Evolutionary conservation across 1,140 invertebrate species (phyloP).

Genomic region (Frieseomelitta varia): DNA sequence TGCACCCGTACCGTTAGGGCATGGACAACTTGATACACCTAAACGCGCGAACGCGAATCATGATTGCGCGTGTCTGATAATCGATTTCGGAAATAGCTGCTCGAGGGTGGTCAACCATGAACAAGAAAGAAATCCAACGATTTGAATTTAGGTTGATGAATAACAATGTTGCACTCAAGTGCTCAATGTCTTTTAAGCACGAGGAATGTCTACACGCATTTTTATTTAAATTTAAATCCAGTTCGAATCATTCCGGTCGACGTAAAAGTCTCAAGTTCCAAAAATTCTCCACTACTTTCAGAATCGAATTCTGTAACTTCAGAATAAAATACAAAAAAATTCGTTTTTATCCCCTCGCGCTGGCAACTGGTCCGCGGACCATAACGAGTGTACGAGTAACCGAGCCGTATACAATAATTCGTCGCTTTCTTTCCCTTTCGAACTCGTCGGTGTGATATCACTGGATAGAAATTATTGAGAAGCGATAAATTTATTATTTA

Average conservation of each 20-base stretch:
- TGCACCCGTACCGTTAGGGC: constrained; percentile 28
- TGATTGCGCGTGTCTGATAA: constrained; percentile 49
- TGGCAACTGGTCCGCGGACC: too few species aligned
- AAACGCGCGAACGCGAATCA: constrained; percentile 42
- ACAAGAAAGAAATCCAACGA: background rate
- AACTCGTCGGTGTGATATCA: too few species aligned
- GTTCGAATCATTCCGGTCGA: too few species aligned
- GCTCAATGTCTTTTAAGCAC: too few species aligned
- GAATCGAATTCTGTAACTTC: background rate
- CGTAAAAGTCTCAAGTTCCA: too few species aligned
- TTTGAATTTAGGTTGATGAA: background rate
- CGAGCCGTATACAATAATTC: too few species aligned
- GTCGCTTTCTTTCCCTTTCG: too few species aligned
- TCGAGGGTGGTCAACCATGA: background rate
- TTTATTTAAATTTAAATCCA: background rate
- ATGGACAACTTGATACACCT: constrained; percentile 68
- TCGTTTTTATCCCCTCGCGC: too few species aligned
- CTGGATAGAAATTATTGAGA: too few species aligned
- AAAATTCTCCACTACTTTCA: too few species aligned
- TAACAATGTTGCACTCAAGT: background rate
- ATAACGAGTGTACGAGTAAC: too few species aligned
- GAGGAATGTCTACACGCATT: background rate
- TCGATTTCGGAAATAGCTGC: constrained; percentile 51
- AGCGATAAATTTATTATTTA: too few species aligned
- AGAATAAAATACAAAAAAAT: background rate